phyloP scores from a whole-genome alignment of 2,113 vertebrate species.

The Caretta caretta region DNA sequence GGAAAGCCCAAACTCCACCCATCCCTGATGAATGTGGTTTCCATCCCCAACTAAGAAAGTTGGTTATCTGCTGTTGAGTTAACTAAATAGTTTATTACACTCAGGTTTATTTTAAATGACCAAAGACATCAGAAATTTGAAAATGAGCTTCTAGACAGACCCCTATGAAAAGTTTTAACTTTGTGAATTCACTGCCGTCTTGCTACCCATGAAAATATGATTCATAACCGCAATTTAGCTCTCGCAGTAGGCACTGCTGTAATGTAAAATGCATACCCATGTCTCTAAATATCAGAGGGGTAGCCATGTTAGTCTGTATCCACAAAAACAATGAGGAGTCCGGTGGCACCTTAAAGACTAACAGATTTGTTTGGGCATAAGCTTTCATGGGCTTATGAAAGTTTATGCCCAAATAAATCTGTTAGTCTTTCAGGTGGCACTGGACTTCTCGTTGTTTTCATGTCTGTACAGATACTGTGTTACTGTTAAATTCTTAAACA shows the following conservation, averaged over 20 bases:
- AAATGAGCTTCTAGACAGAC: background rate
- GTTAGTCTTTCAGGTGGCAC: too few species aligned
- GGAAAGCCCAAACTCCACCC: background rate
- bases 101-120: background rate
- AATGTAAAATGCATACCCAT: background rate
- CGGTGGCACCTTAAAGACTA: too few species aligned
- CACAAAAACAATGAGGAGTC: too few species aligned
- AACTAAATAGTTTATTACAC: background rate
- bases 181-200: background rate
- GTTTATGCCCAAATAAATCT: too few species aligned
- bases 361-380: too few species aligned
- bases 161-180: background rate
- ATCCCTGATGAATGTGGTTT: background rate
- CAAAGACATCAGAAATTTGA: background rate
- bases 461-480: background rate
- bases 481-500: background rate
- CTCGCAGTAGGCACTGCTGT: background rate
- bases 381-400: too few species aligned
- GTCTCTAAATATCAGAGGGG: background rate
- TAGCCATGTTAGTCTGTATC: too few species aligned
- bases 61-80: background rate
- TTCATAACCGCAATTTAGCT: background rate
- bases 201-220: background rate
- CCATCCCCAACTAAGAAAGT: accelerated
- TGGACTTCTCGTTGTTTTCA: background rate